Base-by-base conservation (phyloP, 1,140 invertebrate genomes). In the Nephotettix cincticeps region DNA sequence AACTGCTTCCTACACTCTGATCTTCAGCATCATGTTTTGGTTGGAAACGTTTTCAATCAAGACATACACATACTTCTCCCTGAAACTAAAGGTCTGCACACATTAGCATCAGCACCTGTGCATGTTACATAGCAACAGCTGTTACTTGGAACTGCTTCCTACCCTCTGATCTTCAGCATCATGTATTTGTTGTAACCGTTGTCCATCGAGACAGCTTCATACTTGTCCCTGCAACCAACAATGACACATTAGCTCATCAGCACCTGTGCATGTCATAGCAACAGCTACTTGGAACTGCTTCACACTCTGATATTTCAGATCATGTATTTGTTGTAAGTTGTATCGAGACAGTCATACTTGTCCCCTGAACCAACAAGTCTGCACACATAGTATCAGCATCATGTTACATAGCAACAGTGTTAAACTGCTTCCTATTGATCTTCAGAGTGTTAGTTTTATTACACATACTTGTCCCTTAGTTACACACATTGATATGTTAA, bases 271-370 rank as follows among this genome's bases (percentile, higher is more conserved):
- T n/a, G n/a, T n/a, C n/a, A n/a, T n/a, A n/a, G n/a, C n/a, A n/a
- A n/a, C n/a, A n/a, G n/a, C n/a, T n/a, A n/a, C n/a, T n/a, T n/a
- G n/a, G n/a, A n/a, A n/a, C n/a, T n/a, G n/a, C n/a, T n/a, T n/a
- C n/a, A n/a, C n/a, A n/a, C 90, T 61, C 90, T 86, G 78, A 96
- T 93, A 81, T 93, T 94, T 74, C 95, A 85, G 84, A 89, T 90
- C 93, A 95, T 95, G 83, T 91, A 92, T 77, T 93, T 90, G 77
- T 90, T 93, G 82, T 95, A 95, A 68, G 89, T 90, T 94, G 92
- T 73, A 86, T 88, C 40, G 89, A 87, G 70, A 89, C 85, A 56
- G 92, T 93, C 89, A 82, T 94, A 96, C 83, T 96, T 95, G 76
- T 93, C 90, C 78, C 93, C 93, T 90, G 87, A 84, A 85, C 76